Percentiles rank a stretch among this genome's conserved stretches.
phyloP scores from a whole-genome alignment of 2,888 invertebrate genomes.

The Trichopoda pennipes region DNA sequence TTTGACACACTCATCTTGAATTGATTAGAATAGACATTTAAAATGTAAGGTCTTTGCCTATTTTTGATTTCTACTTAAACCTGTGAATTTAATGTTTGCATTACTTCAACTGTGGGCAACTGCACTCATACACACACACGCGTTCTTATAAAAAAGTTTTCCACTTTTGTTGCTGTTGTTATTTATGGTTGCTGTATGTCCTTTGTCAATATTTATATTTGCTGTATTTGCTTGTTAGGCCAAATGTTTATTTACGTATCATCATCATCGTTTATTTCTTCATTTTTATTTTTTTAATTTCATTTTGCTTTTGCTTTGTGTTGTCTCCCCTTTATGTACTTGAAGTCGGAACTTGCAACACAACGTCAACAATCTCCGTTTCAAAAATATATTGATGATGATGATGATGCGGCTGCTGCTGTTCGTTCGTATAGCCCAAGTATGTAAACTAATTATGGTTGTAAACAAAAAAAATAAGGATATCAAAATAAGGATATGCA shows the following conservation, averaged over 20 bases:
- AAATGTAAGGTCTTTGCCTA: not conserved
- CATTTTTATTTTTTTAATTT: conserved; percentile 56
- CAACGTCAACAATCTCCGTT: conserved; percentile 13
- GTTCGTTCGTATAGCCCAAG: conserved; percentile 56
- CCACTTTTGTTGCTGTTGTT: conserved; percentile 4
- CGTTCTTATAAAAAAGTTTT: not conserved
- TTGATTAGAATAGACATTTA: not conserved
- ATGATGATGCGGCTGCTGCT: conserved; percentile 8
- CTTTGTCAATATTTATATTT: conserved; percentile 71
- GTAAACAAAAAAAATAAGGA: conserved; percentile 57
- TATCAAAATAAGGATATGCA: conserved; percentile 22
- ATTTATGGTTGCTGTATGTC: conserved; percentile 48
- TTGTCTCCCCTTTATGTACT: conserved; percentile 43
- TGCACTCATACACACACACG: conserved; percentile 4
- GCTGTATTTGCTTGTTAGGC: conserved; percentile 72
- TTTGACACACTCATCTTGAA: not conserved
- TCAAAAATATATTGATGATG: conserved; percentile 32
- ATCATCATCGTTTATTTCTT: conserved; percentile 35
- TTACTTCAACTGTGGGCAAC: conserved; percentile 9
- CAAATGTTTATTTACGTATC: conserved; percentile 71
- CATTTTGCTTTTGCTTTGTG: conserved; percentile 34
- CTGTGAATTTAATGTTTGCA: conserved; percentile 6
- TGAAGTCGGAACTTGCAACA: conserved; percentile 45
- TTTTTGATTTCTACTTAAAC: conserved; percentile 23
- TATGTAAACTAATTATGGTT: conserved; percentile 68